phyloP scores from a whole-genome alignment of 64 coral and sea anemone genomes.

The Montipora cactus region DNA sequence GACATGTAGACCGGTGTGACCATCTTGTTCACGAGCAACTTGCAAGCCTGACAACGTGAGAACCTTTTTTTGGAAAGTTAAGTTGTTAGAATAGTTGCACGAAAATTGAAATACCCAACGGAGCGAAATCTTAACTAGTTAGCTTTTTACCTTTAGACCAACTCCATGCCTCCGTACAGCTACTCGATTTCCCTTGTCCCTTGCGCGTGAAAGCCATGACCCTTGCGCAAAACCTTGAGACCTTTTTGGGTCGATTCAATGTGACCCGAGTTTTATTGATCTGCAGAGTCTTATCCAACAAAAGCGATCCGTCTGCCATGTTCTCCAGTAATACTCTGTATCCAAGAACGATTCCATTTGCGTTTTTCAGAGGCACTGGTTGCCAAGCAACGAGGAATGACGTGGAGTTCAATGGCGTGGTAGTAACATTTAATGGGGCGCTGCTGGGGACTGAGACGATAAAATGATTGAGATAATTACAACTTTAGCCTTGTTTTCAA shows the following conservation, averaged over 20 bases:
- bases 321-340: constrained; percentile 52
- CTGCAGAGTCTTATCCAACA: background rate
- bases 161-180: constrained; percentile 26
- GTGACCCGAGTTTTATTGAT: background rate
- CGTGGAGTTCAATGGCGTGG: constrained; percentile 33
- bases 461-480: background rate
- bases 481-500: background rate
- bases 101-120: background rate
- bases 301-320: background rate
- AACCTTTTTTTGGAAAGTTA: too few species aligned
- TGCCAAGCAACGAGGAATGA: constrained; percentile 72
- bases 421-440: constrained; percentile 30
- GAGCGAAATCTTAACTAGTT: too few species aligned
- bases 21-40: too few species aligned
- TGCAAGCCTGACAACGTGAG: too few species aligned
- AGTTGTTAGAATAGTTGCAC: too few species aligned
- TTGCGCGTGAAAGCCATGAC: constrained; percentile 62
- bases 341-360: constrained; percentile 62
- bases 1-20: too few species aligned
- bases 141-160: constrained; percentile 68
- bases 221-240: constrained; percentile 34
- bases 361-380: constrained; percentile 18
- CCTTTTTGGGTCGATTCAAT: background rate
- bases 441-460: constrained; percentile 35
- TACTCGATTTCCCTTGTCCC: constrained; percentile 54